A percentile compares a stretch with the other conserved stretches of the same genome.
Conservation (phyloP, 2,888 invertebrate species). For the Drosophila anomelani region DNA sequence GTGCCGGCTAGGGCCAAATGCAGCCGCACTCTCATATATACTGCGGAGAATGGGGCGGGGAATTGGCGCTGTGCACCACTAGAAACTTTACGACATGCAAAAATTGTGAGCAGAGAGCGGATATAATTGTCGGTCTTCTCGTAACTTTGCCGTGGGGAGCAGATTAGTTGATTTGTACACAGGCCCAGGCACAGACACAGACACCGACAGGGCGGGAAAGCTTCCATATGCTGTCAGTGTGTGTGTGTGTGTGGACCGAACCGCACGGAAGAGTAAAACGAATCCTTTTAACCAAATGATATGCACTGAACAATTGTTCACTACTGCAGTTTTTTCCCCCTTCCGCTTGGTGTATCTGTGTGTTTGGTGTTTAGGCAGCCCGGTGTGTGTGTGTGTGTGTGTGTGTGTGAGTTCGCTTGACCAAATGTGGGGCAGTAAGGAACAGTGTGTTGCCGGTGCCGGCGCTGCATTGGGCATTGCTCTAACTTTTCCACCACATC, state of each 20-base stretch:
- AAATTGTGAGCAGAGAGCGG: conserved; percentile 81
- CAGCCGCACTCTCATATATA: conserved; percentile 23
- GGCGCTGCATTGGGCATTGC: conserved; percentile 60
- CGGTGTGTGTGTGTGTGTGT: conserved; percentile 9
- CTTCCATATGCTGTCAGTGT: conserved; percentile 1
- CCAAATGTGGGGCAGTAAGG: conserved; percentile 79
- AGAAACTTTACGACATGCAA: conserved; percentile 81
- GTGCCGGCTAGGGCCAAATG: conserved; percentile 35
- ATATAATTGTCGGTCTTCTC: conserved; percentile 82
- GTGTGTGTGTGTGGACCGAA: conserved; percentile 22
- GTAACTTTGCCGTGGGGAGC: conserved; percentile 81
- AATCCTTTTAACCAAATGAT: conserved; percentile 83
- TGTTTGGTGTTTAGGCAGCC: conserved; percentile 26
- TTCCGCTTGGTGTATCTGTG: conserved; percentile 7
- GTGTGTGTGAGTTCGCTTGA: conserved; percentile 48
- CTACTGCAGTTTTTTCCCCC: conserved; percentile 51
- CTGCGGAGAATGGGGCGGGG: conserved; percentile 6
- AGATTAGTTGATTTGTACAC: conserved; percentile 78
- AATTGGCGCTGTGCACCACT: conserved; percentile 68
- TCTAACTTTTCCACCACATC: conserved; percentile 74
- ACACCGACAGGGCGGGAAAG: conserved; percentile 10
- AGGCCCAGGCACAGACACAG: conserved; percentile 37
- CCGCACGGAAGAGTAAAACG: conserved; percentile 65
- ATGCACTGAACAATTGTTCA: conserved; percentile 80
- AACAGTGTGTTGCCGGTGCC: conserved; percentile 56